phyloP scores from a whole-genome alignment of 2,113 vertebrate species.

The Microcebus jonahi region DNA sequence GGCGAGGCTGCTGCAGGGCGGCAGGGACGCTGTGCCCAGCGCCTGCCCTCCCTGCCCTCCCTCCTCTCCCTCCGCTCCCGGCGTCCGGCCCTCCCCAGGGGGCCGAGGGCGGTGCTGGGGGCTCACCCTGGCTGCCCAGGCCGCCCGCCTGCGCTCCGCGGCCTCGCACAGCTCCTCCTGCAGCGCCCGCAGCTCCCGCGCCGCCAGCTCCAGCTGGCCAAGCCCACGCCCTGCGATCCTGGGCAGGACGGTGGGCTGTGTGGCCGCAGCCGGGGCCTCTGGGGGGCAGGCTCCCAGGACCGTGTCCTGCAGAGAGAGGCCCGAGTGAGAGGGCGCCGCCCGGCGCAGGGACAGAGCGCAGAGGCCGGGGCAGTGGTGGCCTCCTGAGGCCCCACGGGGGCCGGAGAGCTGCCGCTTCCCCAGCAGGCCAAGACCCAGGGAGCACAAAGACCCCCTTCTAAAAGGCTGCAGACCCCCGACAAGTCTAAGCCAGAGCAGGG shows the following conservation, averaged over 20 bases:
- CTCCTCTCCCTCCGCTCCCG: too few relatives aligned
- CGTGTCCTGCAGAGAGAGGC: constrained; percentile 81
- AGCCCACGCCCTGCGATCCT: not conserved
- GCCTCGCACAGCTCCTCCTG: constrained; percentile 67
- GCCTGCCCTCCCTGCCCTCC: too few relatives aligned
- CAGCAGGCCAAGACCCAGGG: not conserved
- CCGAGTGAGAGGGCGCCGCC: not conserved
- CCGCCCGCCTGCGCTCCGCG: not conserved
- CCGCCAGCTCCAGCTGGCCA: constrained; percentile 58
- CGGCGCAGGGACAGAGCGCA: not conserved
- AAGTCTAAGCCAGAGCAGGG: too few relatives aligned
- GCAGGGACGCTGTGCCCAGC: too few relatives aligned
- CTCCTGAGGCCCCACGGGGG: not conserved
- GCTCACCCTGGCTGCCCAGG: constrained; percentile 79
- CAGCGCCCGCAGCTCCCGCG: constrained; percentile 64
- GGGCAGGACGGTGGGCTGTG: not conserved
- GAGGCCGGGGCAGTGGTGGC: not conserved
- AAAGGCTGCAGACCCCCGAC: not conserved
- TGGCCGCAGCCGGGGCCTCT: not conserved
- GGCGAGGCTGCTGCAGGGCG: too few relatives aligned
- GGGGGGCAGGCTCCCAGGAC: constrained; percentile 74
- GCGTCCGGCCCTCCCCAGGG: too few relatives aligned
- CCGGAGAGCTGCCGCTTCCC: not conserved
- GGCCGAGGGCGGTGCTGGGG: accelerated
- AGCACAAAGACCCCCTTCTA: not conserved